Evolutionary conservation across 2,888 invertebrate species (phyloP).

Genomic region (Therioaphis trifolii): DNA sequence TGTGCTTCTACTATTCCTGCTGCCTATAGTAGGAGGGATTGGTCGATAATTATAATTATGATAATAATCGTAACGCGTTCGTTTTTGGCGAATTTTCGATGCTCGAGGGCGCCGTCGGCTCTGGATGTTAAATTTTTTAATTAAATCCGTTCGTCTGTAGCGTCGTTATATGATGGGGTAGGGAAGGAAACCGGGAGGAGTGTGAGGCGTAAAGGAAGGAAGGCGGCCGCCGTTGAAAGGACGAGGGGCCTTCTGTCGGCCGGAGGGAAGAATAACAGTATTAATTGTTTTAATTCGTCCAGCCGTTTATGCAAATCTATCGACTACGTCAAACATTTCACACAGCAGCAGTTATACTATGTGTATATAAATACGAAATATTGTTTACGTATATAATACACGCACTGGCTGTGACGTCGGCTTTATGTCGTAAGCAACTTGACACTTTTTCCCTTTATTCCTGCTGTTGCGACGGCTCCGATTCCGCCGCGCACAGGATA

Average conservation of each 20-base stretch:
- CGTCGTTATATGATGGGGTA: too few relatives aligned
- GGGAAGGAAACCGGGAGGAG: too few relatives aligned
- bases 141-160: constrained; percentile 59
- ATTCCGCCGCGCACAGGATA: not conserved
- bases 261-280: constrained; percentile 55
- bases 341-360: not conserved
- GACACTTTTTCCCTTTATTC: not conserved
- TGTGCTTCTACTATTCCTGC: too few relatives aligned
- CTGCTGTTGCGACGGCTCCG: not conserved
- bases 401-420: constrained; percentile 17
- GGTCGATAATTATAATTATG: constrained; percentile 62
- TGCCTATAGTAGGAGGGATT: not conserved
- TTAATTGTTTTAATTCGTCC: constrained; percentile 63
- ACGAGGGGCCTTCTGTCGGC: not conserved
- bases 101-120: constrained; percentile 56
- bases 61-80: constrained; percentile 61
- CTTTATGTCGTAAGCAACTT: constrained; percentile 15
- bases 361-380: not conserved
- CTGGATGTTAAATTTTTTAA: constrained; percentile 61
- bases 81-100: constrained; percentile 62
- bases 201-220: not conserved
- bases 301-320: constrained; percentile 60
- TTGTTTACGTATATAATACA: not conserved
- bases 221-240: not conserved
- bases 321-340: constrained; percentile 38